These are phyloP conservation scores for Actenoides hombroni DNA, from an alignment of 2,113 vertebrate genomes.

Conservation along the genomic window DNA sequence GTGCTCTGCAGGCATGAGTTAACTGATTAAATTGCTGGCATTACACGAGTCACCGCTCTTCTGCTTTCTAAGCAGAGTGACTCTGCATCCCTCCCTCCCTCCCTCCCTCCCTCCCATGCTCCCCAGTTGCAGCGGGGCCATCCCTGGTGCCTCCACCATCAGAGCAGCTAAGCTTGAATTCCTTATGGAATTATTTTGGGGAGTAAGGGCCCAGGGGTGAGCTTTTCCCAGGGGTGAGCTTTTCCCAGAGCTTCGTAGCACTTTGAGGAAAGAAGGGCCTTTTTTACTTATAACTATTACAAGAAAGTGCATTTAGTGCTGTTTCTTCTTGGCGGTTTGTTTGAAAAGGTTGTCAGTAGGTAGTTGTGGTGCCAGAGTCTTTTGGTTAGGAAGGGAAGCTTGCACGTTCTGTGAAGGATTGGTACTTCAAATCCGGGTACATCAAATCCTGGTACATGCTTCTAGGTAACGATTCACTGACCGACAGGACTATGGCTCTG, in stretches of 20 bases:
- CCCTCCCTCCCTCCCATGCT: no score
- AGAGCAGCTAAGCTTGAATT: neutral
- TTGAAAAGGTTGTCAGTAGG: neutral
- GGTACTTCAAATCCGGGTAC: neutral
- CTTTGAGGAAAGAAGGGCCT: neutral
- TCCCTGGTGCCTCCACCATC: neutral
- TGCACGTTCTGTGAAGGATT: neutral
- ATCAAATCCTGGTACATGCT: neutral
- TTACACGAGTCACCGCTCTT: slow-evolving; percentile 47
- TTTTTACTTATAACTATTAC: neutral
- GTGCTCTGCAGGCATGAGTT: slow-evolving; percentile 15
- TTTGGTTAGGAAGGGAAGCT: neutral
- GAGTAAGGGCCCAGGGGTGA: neutral
- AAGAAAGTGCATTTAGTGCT: neutral
- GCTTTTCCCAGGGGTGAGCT: neutral
- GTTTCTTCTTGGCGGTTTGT: neutral
- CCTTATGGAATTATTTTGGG: neutral
- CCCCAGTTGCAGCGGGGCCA: neutral
- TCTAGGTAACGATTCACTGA: neutral
- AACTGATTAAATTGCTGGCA: slow-evolving; percentile 21
- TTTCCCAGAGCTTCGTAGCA: neutral
- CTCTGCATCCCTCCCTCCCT: neutral
- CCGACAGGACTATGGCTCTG: neutral
- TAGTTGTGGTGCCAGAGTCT: neutral
- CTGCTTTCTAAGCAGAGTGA: slow-evolving; percentile 55